phyloP scores from a whole-genome alignment of 2,888 invertebrate genomes.

The Empis stercorea region DNA sequence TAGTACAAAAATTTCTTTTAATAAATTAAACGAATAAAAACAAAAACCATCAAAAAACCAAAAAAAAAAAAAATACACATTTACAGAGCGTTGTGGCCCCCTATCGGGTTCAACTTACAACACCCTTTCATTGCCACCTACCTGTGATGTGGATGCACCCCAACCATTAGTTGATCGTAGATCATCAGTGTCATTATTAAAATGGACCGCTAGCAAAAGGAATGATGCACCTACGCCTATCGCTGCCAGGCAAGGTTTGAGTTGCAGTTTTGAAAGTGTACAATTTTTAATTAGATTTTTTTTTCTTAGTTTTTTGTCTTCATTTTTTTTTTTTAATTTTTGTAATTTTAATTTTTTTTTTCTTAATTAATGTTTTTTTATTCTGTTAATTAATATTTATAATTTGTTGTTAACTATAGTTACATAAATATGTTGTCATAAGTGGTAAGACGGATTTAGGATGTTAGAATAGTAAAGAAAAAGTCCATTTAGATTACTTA shows the following conservation, averaged over 20 bases:
- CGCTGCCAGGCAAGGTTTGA: conserved; percentile 43
- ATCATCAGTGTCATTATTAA: conserved; percentile 48
- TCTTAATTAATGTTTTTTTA: conserved; percentile 2
- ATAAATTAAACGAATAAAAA: conserved; percentile 9
- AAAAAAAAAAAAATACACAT: conserved; percentile 11
- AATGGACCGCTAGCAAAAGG: conserved; percentile 36
- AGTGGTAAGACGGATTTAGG: no score
- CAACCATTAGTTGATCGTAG: conserved; percentile 58
- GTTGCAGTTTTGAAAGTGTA: conserved; percentile 5
- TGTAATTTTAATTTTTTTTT: conserved; percentile 2
- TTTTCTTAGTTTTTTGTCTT: background rate
- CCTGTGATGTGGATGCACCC: conserved; percentile 53
- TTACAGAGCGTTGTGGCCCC: conserved; percentile 62
- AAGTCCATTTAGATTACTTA: no score
- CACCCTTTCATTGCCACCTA: conserved; percentile 41
- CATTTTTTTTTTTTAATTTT: conserved; percentile 1
- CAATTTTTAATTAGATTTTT: background rate
- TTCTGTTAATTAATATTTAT: no score
- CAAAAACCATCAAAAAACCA: conserved; percentile 9
- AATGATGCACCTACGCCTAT: conserved; percentile 27
- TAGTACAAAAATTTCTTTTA: conserved; percentile 1
- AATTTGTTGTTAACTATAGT: no score
- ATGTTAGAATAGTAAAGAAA: no score
- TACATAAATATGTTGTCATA: no score
- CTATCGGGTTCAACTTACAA: conserved; percentile 39